Evolutionary conservation across 2,888 invertebrate genomes (phyloP), one percentile per base, ranked within the genome.

Genomic region (Callimorpha dominula): DNA sequence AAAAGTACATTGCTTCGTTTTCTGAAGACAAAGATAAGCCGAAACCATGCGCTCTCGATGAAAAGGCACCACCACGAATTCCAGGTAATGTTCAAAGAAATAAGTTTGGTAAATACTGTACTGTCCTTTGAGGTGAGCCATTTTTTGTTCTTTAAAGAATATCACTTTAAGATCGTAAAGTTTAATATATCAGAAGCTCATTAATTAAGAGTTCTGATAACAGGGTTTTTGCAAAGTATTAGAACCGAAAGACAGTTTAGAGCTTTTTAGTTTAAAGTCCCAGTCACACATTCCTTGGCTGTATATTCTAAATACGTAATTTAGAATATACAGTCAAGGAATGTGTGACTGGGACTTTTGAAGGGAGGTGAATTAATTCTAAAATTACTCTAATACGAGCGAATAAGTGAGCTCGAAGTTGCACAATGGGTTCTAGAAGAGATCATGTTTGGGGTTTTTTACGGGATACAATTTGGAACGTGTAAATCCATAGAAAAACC

Each of bases 1-100:
- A 74, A 57, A 65, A 71, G n/a, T 74, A 62, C 11, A 49, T 74
- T 54, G 46, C 8, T 4, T 68, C 68, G 14, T 60, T 60, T 31
- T 31, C 43, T 46, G n/a, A 66, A 70, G 60, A 54, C 66, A 46
- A 49, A n/a, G 31, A 68, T 9, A 31, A 20, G 31, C 68, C 68
- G 8, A 52, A 54, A 46, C 60, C 65, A 5, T 70, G 69, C 17
- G 31, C 43, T 17, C 60, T 62, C 40, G 62, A 66, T 14, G 57
- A 20, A 54, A 72, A 49, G 42, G 0, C 9, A 65, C 12, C 49
- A 40, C 11, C 40, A 5, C 17, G 50, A 50, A 69, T 70, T 65
- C 63, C 54, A 65, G 60, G 71, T 70, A 49, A 43, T 42, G 20
- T 57, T 20, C 31, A 60, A 14, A 20, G 12, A 60, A 31, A 60